These are phyloP conservation scores for Acleris holmiana DNA, from an alignment of 2,888 invertebrate species.

Conservation along the genomic window DNA sequence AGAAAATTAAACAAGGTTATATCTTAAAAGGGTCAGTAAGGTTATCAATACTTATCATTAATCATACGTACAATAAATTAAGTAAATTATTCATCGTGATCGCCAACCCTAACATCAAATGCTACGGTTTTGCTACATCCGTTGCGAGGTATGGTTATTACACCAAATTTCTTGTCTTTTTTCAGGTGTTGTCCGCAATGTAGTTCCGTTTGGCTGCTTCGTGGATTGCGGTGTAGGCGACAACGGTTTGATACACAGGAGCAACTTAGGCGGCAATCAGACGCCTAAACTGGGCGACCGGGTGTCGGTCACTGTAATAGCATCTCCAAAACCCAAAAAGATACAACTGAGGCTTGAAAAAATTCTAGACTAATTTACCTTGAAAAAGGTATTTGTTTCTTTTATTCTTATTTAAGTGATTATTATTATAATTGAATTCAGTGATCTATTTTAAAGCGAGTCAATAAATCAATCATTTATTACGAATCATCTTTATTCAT, in stretches of 20 bases:
- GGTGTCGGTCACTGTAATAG: conserved; percentile 86
- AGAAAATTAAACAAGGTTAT: too few relatives aligned
- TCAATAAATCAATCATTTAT: conserved; percentile 23
- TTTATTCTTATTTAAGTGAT: conserved; percentile 3
- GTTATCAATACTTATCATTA: too few relatives aligned
- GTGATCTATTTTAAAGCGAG: too few relatives aligned
- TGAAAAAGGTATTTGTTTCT: conserved; percentile 10
- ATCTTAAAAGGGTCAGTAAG: too few relatives aligned
- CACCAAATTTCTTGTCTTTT: conserved; percentile 23
- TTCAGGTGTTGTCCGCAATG: conserved; percentile 92
- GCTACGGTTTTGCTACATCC: too few relatives aligned
- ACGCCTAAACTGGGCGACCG: conserved; percentile 87
- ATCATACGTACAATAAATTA: too few relatives aligned
- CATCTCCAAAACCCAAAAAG: conserved; percentile 83
- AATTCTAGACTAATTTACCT: conserved; percentile 61
- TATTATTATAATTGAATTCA: background rate
- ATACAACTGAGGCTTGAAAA: conserved; percentile 82
- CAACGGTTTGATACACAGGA: conserved; percentile 88
- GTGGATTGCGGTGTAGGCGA: conserved; percentile 92
- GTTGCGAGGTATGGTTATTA: too few relatives aligned
- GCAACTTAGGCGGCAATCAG: conserved; percentile 79
- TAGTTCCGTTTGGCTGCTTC: conserved; percentile 96
- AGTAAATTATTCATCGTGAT: too few relatives aligned
- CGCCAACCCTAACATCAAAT: too few relatives aligned
- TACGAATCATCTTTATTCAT: conserved; percentile 24